Base-by-base conservation (phyloP, 2,888 invertebrate species). In the Parnassius orleans region DNA sequence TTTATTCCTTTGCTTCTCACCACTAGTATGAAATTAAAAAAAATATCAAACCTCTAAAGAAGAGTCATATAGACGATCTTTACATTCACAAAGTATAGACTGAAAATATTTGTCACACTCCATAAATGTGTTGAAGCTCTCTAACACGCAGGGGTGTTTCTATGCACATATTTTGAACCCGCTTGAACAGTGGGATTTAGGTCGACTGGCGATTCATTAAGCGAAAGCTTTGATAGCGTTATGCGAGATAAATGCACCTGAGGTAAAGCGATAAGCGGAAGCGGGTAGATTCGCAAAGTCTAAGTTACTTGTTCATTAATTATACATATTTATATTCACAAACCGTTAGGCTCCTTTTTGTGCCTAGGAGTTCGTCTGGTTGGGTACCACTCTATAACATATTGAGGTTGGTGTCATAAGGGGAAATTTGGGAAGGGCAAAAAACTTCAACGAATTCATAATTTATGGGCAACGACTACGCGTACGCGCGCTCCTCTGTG, bases 211-310 rank as follows among this genome's bases (percentile, higher is more conserved):
- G 57, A 57, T 61, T 57, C 61, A 61, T 57, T 61, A 61, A 57
- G 53, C 53, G 57, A 57, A 61, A 47, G 61, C 61, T 61, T 61
- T 57, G 61, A 57, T 62, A 62, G 53, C 43, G 57, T 62, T 57
- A 57, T 50, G 47, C 48, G 41, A 55, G 56, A 47, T 54, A 56
- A 57, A 53, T 53, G 53, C 44, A 43, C 14, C n/a, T 2, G 14
- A 1, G 9, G 10, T 14, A 2, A 53, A 43, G 14, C 43, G 9
- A 53, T 5, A 53, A 53, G 57, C 53, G 43, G 53, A 48, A 62
- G 57, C 62, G 57, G 19, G 12, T 14, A 42, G 42, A 15, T 15
- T 15, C 15, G 15, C 15, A 15, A 15, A 15, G 15, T 15, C 15
- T 15, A 15, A 15, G 15, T 15, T 15, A 15, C 15, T 15, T 2